phyloP scores from a whole-genome alignment of 2,888 invertebrate genomes.

The Tachina lurida region DNA sequence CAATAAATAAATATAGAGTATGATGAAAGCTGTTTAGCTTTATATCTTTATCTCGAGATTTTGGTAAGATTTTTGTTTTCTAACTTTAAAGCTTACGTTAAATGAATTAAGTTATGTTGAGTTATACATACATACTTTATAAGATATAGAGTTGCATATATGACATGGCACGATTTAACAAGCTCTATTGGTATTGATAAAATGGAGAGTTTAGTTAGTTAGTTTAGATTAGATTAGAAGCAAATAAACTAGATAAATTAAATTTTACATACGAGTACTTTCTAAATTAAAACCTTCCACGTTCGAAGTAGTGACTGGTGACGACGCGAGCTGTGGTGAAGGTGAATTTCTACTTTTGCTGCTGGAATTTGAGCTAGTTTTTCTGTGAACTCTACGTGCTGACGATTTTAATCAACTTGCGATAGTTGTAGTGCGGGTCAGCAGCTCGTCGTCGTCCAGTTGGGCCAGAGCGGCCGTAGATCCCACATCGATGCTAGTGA shows the following conservation, averaged over 20 bases:
- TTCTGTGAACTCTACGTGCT: conserved; percentile 60
- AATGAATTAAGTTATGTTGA: conserved; percentile 10
- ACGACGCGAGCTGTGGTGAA: conserved; percentile 48
- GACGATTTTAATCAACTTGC: conserved; percentile 74
- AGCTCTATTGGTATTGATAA: conserved; percentile 43
- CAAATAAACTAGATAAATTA: conserved; percentile 5
- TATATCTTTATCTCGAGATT: neutral
- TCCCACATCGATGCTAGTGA: conserved; percentile 82
- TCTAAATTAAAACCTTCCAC: conserved; percentile 74
- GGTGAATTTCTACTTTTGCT: conserved; percentile 69
- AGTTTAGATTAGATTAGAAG: conserved; percentile 6
- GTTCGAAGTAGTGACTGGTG: conserved; percentile 49
- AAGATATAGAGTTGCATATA: conserved; percentile 16
- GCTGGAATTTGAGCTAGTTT: conserved; percentile 64
- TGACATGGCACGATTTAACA: conserved; percentile 57
- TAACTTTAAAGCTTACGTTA: conserved; percentile 41
- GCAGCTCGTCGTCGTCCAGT: conserved; percentile 78
- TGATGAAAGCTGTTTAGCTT: conserved; percentile 39
- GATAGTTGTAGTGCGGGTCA: conserved; percentile 73
- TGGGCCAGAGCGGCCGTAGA: conserved; percentile 77
- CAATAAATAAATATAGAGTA: conserved; percentile 5
- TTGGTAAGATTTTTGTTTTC: neutral
- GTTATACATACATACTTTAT: neutral
- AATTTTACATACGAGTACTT: conserved; percentile 79
- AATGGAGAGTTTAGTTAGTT: neutral